A percentile compares a stretch with the other conserved stretches of the same genome.
Evolutionary conservation across 2,888 invertebrate species (phyloP).

Genomic region (Drosophila paracracens): DNA sequence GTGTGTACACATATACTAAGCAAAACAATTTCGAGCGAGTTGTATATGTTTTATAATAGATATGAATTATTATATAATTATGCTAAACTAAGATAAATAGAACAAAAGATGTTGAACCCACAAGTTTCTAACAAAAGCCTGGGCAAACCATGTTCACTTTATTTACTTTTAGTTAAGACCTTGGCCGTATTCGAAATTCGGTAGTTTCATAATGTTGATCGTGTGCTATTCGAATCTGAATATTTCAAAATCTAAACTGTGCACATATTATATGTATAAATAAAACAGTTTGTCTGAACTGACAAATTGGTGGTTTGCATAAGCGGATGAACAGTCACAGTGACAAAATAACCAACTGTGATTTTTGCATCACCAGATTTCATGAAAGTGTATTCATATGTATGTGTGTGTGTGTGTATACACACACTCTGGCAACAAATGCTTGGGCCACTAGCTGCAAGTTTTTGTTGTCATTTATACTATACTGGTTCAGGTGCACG

Average conservation of each 20-base stretch:
- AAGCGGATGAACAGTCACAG: constrained; percentile 1
- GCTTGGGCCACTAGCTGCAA: constrained; percentile 16
- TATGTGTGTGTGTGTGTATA: background rate
- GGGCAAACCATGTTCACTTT: background rate
- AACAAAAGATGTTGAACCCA: background rate
- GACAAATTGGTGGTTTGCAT: background rate
- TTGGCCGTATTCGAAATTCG: background rate
- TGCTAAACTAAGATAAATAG: background rate
- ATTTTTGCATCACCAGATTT: constrained; percentile 7
- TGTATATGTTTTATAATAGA: background rate
- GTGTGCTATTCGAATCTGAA: background rate
- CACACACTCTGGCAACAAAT: constrained; percentile 6
- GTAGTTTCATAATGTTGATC: background rate
- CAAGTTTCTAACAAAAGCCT: background rate
- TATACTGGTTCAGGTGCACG: constrained; percentile 33
- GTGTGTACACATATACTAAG: background rate
- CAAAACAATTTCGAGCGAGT: background rate
- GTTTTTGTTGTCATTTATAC: constrained; percentile 22
- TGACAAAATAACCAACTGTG: constrained; percentile 1
- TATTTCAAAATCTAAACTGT: background rate
- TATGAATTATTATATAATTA: background rate
- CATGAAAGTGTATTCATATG: background rate
- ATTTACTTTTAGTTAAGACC: background rate
- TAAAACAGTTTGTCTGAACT: background rate
- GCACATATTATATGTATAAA: background rate